Percentiles rank a stretch among this genome's conserved stretches.
phyloP scores from a whole-genome alignment of 2,113 vertebrate genomes.

The Pagrus major region DNA sequence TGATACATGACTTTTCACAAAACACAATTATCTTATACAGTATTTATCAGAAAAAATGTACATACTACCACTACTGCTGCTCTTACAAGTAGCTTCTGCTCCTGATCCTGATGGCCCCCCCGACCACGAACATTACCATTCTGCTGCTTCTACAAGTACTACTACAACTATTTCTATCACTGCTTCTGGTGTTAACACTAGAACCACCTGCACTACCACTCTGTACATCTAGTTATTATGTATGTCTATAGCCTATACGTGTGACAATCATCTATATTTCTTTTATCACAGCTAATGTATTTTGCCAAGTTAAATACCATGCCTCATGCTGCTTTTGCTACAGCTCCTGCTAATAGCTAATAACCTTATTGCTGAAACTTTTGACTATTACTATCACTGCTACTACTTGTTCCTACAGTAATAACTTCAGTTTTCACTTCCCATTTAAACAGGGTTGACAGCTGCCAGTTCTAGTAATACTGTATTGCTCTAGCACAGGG shows the following conservation, averaged over 20 bases:
- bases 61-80: background rate
- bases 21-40: conserved; percentile 8
- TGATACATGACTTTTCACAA: background rate
- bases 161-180: background rate
- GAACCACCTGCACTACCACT: background rate
- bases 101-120: no score
- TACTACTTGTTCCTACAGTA: background rate
- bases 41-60: background rate
- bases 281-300: background rate
- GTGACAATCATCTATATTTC: background rate
- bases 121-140: background rate
- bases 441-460: background rate
- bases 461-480: background rate
- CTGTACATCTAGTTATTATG: no score
- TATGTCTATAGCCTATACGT: no score
- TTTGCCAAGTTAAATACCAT: no score
- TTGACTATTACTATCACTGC: no score
- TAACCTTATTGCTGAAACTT: no score
- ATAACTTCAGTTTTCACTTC: background rate
- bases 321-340: no score
- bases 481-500: background rate
- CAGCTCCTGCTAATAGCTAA: no score
- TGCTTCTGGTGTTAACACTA: background rate
- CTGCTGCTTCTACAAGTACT: background rate
- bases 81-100: background rate